These are phyloP conservation scores for Pampusana beccarii DNA, from an alignment of 2,113 vertebrate species.

Conservation along the genomic window DNA sequence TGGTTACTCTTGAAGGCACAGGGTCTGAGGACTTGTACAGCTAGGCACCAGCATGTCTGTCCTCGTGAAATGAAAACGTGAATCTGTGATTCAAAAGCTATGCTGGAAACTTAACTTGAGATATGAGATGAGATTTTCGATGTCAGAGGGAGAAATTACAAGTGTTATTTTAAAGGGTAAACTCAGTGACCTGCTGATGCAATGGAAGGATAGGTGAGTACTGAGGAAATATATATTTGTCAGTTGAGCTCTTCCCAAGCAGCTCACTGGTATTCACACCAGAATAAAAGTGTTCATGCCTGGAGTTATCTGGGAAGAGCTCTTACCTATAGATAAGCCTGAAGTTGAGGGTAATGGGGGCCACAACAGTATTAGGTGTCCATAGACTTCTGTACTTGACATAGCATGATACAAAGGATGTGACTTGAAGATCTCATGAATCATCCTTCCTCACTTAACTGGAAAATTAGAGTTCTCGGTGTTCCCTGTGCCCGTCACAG, in stretches of 20 bases:
- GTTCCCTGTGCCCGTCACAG: not conserved
- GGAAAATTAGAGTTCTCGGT: not conserved
- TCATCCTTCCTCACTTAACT: not conserved
- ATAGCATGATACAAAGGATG: not conserved
- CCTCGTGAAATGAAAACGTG: not conserved
- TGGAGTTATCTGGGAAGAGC: not conserved
- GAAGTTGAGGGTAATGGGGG: not conserved
- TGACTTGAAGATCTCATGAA: not conserved
- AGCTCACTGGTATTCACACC: not conserved
- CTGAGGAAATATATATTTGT: not conserved
- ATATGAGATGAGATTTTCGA: not conserved
- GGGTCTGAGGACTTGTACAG: not conserved
- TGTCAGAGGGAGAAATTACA: not conserved
- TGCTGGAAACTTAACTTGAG: not conserved
- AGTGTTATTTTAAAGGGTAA: not conserved
- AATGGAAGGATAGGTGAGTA: not conserved
- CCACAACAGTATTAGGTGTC: rapidly evolving
- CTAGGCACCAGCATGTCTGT: not conserved
- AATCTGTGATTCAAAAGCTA: not conserved
- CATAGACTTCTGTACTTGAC: not conserved
- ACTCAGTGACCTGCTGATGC: not conserved
- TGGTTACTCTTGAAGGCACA: not conserved
- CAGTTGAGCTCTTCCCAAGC: not conserved
- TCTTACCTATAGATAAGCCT: not conserved
- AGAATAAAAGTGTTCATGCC: not conserved